Percentiles rank a stretch among this genome's conserved stretches.
Conservation (phyloP, 1,140 invertebrate genomes). For the Marisa cornuarietis region DNA sequence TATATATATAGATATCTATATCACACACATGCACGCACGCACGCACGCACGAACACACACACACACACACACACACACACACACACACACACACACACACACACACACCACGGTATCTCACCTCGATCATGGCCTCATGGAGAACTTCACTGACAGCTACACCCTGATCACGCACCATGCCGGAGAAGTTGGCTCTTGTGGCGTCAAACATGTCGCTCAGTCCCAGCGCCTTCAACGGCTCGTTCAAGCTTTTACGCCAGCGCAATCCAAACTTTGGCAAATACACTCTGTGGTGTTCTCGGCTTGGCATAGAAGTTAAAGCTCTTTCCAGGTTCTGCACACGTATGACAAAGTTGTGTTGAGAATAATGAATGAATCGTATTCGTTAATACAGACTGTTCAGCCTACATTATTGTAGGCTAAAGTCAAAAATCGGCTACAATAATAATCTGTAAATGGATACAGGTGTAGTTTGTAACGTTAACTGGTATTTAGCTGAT, state of each 20-base stretch:
- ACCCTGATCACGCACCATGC: background rate
- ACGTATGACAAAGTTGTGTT: background rate
- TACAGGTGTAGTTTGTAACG: no score
- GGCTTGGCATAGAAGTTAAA: slow-evolving; percentile 1
- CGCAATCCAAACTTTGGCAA: slow-evolving; percentile 14
- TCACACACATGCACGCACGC: background rate
- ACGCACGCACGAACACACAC: no score
- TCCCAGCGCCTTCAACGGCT: slow-evolving; percentile 4
- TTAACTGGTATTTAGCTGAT: no score
- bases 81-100: no score
- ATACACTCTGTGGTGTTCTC: background rate
- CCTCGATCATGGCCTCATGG: slow-evolving; percentile 20
- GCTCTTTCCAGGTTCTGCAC: slow-evolving; percentile 1
- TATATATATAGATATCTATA: no score
- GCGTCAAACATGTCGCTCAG: background rate
- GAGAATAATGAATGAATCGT: no score
- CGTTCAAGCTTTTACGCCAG: background rate
- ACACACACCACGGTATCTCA: background rate
- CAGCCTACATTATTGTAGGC: no score
- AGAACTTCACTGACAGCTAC: slow-evolving; percentile 1
- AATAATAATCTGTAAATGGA: no score
- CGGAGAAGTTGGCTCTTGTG: background rate
- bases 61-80: no score
- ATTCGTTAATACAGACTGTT: no score
- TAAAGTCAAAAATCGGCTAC: no score